Evolutionary conservation across 2,888 invertebrate species (phyloP), one percentile per base, ranked within the genome.

Genomic region (Andrena hattorfiana): DNA sequence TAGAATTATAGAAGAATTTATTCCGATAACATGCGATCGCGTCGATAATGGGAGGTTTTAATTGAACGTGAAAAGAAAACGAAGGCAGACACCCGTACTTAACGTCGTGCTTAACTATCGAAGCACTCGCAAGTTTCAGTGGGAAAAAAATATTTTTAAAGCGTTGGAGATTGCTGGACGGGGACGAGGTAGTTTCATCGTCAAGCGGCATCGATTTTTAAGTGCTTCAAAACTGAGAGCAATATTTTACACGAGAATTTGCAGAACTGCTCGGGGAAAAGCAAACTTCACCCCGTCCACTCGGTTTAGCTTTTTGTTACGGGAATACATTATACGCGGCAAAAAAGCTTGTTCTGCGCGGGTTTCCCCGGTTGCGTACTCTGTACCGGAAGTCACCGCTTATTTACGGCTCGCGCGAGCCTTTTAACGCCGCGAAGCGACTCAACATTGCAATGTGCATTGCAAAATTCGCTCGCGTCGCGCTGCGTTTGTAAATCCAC

Each of bases 321-420:
- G n/a, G 20, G 73, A 60, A 60, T 67, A 62, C 28, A 62, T 77
- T 72, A 77, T 60, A 26, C 23, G 32, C 48, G 20, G 23, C 32
- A 59, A 72, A 72, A 67, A 72, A 62, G 75, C 64, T 68, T 56
- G 54, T 74, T 81, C 66, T 20, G 28, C 51, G 62, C 56, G 73
- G 66, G 82, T 82, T 77, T 77, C 81, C 63, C 56, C 49, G 72
- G 74, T 68, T 56, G 49, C 67, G 75, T 73, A 78, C 54, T 64
- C 70, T 66, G 74, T 72, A 82, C 85, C 77, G 85, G 85, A 85
- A 85, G 56, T 66, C 54, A 35, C 16, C 49, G 75, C 69, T 85
- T 82, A 82, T 85, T 85, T 85, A 85, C 74, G 75, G 69, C 81
- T 48, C 77, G 35, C 68, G 26, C 68, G 66, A 62, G 60, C 74